phyloP scores from a whole-genome alignment of 1,140 invertebrate species.

The Pseudomyrmex gracilis region DNA sequence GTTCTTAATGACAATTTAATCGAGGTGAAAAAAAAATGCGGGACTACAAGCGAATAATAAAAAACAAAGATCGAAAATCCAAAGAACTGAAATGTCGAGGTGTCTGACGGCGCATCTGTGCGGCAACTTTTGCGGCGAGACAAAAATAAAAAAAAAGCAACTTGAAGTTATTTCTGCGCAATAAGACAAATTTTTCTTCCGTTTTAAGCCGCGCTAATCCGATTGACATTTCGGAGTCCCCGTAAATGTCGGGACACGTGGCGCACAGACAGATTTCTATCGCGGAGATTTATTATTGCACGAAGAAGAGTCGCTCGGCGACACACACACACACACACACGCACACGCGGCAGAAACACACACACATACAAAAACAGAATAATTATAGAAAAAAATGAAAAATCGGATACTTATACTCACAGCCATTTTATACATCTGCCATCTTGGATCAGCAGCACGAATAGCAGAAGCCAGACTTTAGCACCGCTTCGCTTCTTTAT shows the following conservation, averaged over 20 bases:
- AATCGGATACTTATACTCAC: conserved; percentile 79
- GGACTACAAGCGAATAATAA: no score
- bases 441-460: conserved; percentile 76
- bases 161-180: conserved; percentile 11
- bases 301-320: not conserved
- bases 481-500: conserved; percentile 74
- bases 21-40: no score
- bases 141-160: not conserved
- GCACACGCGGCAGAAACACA: no score
- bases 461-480: conserved; percentile 74
- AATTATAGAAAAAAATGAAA: not conserved
- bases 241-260: not conserved
- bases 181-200: not conserved
- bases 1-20: no score
- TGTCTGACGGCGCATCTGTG: no score
- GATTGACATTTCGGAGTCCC: conserved; percentile 21
- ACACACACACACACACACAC: no score
- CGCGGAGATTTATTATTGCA: conserved; percentile 20
- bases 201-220: not conserved
- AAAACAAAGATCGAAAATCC: no score
- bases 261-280: not conserved
- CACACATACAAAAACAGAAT: conserved; percentile 3
- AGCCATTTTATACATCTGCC: conserved; percentile 84
- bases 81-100: no score
- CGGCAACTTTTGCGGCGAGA: no score